Percentiles rank a stretch among this genome's conserved stretches.
Evolutionary conservation across 2,888 invertebrate genomes (phyloP).

Genomic region (Drosophila histrio): DNA sequence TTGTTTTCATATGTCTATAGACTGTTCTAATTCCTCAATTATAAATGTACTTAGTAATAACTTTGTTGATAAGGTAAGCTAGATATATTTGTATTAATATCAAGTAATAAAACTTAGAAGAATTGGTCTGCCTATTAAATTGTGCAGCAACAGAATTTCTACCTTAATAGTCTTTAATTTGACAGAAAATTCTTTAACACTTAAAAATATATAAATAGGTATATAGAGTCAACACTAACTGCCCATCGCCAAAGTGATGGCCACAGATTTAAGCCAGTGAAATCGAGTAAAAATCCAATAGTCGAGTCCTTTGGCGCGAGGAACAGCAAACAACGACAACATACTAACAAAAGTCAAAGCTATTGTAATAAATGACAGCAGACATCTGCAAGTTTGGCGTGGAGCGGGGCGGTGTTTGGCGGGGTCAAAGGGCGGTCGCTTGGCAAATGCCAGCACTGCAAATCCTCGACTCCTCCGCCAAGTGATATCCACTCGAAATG

Average conservation of each 20-base stretch:
- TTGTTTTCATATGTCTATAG: no score
- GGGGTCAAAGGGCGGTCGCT: conserved; percentile 42
- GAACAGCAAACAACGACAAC: conserved; percentile 57
- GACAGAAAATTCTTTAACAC: background rate
- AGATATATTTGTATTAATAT: no score
- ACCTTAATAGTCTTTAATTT: conserved; percentile 7
- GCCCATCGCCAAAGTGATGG: conserved; percentile 10
- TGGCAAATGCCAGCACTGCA: conserved; percentile 74
- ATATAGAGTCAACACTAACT: conserved; percentile 20
- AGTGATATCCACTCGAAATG: conserved; percentile 74
- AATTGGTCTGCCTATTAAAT: background rate
- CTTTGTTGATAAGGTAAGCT: no score
- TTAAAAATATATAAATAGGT: conserved; percentile 10
- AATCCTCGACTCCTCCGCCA: conserved; percentile 57
- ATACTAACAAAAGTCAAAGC: conserved; percentile 82
- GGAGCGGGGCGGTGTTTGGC: conserved; percentile 10
- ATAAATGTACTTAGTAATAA: no score
- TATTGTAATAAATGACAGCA: conserved; percentile 84
- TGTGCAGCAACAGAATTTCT: no score
- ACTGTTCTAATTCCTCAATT: no score
- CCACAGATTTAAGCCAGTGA: conserved; percentile 10
- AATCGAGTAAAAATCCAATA: conserved; percentile 43
- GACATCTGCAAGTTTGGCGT: conserved; percentile 71
- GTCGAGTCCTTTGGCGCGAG: conserved; percentile 22
- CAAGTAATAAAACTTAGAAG: no score